phyloP scores from a whole-genome alignment of 2,888 invertebrate species.

The Choristoneura rosaceana region DNA sequence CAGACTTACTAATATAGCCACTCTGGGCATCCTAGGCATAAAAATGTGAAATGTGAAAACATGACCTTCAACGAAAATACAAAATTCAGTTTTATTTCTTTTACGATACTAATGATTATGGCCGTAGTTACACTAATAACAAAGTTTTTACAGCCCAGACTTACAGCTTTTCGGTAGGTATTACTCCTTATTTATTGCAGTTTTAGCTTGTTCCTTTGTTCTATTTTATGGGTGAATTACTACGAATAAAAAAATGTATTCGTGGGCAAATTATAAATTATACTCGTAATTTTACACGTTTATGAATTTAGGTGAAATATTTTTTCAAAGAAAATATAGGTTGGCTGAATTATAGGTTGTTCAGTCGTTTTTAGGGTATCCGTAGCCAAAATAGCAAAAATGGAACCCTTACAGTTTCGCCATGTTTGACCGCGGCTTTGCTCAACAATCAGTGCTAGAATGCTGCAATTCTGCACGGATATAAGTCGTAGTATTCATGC shows the following conservation, averaged over 20 bases:
- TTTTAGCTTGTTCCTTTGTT: constrained; percentile 14
- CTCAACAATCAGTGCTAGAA: too few relatives aligned
- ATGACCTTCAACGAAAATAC: constrained; percentile 4
- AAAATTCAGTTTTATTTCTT: constrained; percentile 3
- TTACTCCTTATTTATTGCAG: constrained; percentile 24
- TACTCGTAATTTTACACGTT: constrained; percentile 1
- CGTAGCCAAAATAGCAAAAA: too few relatives aligned
- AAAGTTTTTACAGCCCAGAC: constrained; percentile 23
- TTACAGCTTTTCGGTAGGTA: constrained; percentile 6
- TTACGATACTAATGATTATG: constrained; percentile 26
- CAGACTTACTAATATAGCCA: not conserved
- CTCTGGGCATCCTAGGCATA: not conserved
- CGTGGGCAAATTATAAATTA: too few relatives aligned
- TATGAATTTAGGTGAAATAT: not conserved
- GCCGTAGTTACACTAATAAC: constrained; percentile 22
- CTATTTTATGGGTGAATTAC: constrained; percentile 8
- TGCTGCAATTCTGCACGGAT: too few relatives aligned
- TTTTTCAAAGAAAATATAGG: not conserved
- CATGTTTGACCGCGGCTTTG: too few relatives aligned
- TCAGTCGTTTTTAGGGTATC: too few relatives aligned
- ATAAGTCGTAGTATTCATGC: too few relatives aligned
- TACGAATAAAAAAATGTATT: too few relatives aligned
- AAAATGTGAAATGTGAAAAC: not conserved
- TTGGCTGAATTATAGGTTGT: too few relatives aligned
- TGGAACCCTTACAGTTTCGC: too few relatives aligned